phyloP scores from a whole-genome alignment of 2,888 invertebrate genomes.

The Eurois occulta region DNA sequence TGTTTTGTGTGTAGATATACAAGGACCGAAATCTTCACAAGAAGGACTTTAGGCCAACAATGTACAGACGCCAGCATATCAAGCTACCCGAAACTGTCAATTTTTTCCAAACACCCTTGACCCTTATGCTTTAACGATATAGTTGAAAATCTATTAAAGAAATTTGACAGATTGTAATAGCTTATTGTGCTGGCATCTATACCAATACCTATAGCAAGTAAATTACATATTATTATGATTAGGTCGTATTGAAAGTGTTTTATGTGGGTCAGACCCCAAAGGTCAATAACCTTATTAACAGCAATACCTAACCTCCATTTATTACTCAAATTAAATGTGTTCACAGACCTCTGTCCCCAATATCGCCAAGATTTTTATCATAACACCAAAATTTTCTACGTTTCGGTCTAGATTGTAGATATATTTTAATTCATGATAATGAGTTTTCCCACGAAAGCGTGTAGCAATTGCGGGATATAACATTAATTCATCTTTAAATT shows the following conservation, averaged over 20 bases:
- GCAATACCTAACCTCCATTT: constrained; percentile 20
- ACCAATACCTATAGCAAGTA: neutral
- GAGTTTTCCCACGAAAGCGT: constrained; percentile 22
- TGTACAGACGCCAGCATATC: too few species aligned
- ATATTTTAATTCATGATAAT: constrained; percentile 41
- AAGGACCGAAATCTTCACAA: neutral
- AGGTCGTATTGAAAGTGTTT: neutral
- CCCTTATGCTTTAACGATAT: too few species aligned
- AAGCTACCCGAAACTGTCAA: too few species aligned
- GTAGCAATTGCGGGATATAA: neutral
- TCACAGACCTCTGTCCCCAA: constrained; percentile 24
- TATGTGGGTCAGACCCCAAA: neutral
- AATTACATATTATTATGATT: neutral
- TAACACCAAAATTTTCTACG: neutral
- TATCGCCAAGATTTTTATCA: constrained; percentile 38
- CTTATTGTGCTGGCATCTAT: too few species aligned
- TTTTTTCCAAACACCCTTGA: too few species aligned
- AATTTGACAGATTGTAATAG: too few species aligned
- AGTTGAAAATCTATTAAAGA: too few species aligned
- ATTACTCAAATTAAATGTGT: constrained; percentile 15
- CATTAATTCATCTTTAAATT: constrained; percentile 24
- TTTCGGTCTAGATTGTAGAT: constrained; percentile 36
- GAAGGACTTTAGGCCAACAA: neutral
- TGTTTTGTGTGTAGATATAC: neutral
- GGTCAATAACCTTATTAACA: constrained; percentile 24